Evolutionary conservation across 1,140 invertebrate genomes (phyloP).

Genomic region (Papilio dardanus): DNA sequence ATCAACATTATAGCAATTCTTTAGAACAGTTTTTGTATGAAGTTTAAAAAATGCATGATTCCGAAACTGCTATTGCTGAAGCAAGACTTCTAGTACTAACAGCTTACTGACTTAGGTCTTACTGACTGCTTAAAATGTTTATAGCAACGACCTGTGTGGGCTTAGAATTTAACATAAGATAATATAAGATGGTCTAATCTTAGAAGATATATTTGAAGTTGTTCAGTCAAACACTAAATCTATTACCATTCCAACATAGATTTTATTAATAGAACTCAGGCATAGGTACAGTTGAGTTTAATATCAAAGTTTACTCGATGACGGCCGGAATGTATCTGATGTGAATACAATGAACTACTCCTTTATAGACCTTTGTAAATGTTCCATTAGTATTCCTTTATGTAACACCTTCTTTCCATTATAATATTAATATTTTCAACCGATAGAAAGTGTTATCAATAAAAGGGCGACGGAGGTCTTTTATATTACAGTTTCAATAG

Average conservation of each 20-base stretch:
- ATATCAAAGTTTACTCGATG: background rate
- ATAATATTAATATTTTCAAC: background rate
- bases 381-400: slow-evolving; percentile 21
- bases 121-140: no score
- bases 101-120: no score
- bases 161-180: background rate
- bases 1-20: background rate
- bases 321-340: background rate
- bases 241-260: no score
- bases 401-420: background rate
- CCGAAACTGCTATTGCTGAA: no score
- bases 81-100: no score
- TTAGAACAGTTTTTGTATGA: background rate
- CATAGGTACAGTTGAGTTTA: background rate
- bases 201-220: no score
- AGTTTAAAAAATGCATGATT: no score
- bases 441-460: background rate
- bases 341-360: background rate
- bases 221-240: no score
- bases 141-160: no score
- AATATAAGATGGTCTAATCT: no score
- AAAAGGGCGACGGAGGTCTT: background rate
- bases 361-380: slow-evolving; percentile 5
- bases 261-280: background rate
- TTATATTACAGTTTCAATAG: background rate